Evolutionary conservation across 2,888 invertebrate species (phyloP).

Genomic region (Anoplius nigerrimus): DNA sequence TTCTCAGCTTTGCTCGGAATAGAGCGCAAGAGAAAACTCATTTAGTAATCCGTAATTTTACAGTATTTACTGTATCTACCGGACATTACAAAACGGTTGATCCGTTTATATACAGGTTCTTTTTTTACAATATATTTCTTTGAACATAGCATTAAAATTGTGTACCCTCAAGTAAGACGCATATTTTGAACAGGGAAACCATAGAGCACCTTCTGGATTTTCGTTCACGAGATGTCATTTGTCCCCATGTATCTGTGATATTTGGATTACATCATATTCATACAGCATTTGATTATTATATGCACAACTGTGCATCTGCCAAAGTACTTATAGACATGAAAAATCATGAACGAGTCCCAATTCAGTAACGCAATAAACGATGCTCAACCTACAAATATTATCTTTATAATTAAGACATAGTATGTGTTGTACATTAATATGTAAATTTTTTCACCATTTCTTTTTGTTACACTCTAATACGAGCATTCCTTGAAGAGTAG

Average conservation of each 20-base stretch:
- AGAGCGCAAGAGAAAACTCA: background rate
- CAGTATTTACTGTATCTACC: conserved; percentile 13
- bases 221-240: conserved; percentile 7
- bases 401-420: too few species aligned
- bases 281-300: conserved; percentile 27
- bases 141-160: background rate
- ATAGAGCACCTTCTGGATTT: conserved; percentile 25
- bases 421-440: too few species aligned
- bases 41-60: conserved; percentile 7
- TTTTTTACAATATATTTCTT: background rate
- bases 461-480: too few species aligned
- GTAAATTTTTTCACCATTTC: too few species aligned
- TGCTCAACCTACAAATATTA: too few species aligned
- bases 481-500: too few species aligned
- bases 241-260: conserved; percentile 27
- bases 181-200: conserved; percentile 12
- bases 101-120: conserved; percentile 28
- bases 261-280: conserved; percentile 23
- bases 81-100: conserved; percentile 31
- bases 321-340: conserved; percentile 34
- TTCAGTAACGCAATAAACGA: too few species aligned
- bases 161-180: background rate
- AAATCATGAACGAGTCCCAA: conserved; percentile 10
- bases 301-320: background rate
- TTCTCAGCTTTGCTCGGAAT: conserved; percentile 23